Evolutionary conservation across 2,888 invertebrate species (phyloP).

Genomic region (Archaeoteleia sp.): DNA sequence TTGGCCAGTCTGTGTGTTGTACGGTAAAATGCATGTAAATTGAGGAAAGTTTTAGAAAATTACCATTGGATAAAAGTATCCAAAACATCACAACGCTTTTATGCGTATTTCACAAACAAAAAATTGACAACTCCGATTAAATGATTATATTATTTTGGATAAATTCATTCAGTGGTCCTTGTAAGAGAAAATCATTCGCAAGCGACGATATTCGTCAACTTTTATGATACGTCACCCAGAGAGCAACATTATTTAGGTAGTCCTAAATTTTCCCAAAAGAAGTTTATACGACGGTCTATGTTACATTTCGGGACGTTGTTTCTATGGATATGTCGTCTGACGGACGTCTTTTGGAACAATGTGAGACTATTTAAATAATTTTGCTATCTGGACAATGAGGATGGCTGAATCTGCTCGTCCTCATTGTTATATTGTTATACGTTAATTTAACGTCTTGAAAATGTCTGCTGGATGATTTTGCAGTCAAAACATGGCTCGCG

Average conservation of each 20-base stretch:
- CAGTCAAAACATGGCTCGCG: conserved; percentile 38
- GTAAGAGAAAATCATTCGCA: no score
- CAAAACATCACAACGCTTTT: conserved; percentile 5
- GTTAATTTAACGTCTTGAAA: conserved; percentile 34
- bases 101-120: not conserved
- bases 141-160: conserved; percentile 5
- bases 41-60: conserved; percentile 29
- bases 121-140: not conserved
- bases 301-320: no score
- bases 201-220: conserved; percentile 39
- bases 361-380: no score
- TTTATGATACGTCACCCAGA: conserved; percentile 39
- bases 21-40: conserved; percentile 34
- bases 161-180: conserved; percentile 29
- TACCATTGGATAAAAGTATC: no score
- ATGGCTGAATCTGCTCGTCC: no score
- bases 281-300: no score
- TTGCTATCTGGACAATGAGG: no score
- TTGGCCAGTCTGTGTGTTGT: conserved; percentile 46
- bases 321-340: no score
- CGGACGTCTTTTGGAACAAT: no score
- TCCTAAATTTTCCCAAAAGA: no score
- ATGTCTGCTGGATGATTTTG: conserved; percentile 6
- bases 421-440: conserved; percentile 39
- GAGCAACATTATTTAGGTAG: no score